Evolutionary conservation across 35 echinoderm and acorn worm species (phyloP), one percentile per base, ranked within the genome.

Genomic region (Apostichopus japonicus): DNA sequence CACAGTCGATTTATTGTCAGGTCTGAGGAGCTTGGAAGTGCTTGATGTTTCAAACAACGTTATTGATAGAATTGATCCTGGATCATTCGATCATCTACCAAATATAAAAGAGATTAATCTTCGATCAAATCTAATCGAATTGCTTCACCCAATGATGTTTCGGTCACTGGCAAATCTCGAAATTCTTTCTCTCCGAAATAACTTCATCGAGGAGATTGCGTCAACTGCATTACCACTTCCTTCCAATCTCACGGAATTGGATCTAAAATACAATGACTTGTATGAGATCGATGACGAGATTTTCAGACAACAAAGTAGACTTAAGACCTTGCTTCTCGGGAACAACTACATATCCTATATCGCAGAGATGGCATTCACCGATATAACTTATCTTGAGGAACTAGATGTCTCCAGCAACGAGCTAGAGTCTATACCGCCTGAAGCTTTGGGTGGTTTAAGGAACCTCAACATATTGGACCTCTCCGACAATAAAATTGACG

Each of bases 401-500:
- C 86, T 89, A 9, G 27, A 89, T 25, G 10, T 89, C 6, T 59
- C 86, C 1, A 65, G 51, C 63, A 89, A 89, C 51, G 86, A 89
- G 62, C 86, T 89, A 5, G 63, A 89, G 23, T 6, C 13, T 15
- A 89, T 89, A 23, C 86, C 86, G 23, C 86, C 86, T 24, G 86
- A 89, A 89, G 86, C 86, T 17, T n/a, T 89, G 11, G 15, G 23
- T 72, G 86, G 86, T 65, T 75, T 89, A 21, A n/a, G 13, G 17
- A 15, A 75, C 10, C 44, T 89, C 4, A 89, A n/a, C 4, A 14
- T 89, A 5, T 62, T 89, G 2, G 86, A 89, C 51, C 86, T 89
- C 5, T 89, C 86, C 1, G 33, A 67, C 63, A 89, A 89, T 44
- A 89, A 89, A 25, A 89, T 89, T 65, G 86, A 89, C 13, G 86